A percentile compares a stretch with the other conserved stretches of the same genome.
Conservation (phyloP, 2,113 vertebrate genomes). For the Heliornis fulica region DNA sequence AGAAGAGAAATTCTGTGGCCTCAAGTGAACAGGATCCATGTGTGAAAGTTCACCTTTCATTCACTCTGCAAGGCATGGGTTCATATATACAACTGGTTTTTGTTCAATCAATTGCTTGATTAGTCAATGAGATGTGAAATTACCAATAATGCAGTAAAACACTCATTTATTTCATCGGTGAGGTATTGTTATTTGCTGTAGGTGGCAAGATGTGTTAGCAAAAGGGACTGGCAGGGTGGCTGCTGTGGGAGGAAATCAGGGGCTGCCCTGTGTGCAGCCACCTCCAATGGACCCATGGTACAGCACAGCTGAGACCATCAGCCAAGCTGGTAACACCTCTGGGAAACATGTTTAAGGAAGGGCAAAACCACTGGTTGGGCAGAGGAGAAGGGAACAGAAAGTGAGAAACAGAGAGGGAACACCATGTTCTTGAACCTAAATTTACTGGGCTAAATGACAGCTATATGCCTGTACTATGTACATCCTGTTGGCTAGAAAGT, state of each 20-base stretch:
- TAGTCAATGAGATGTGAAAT: neutral
- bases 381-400: neutral
- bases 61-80: neutral
- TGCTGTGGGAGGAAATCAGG: neutral
- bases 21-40: neutral
- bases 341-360: neutral
- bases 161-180: neutral
- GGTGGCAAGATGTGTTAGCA: neutral
- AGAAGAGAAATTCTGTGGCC: neutral
- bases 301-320: neutral
- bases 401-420: neutral
- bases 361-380: neutral
- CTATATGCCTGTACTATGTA: neutral
- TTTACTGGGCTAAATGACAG: neutral
- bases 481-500: neutral
- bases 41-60: neutral
- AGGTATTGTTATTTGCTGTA: neutral
- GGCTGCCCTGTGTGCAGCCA: rapidly evolving
- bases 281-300: neutral
- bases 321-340: neutral
- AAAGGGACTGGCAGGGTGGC: rapidly evolving
- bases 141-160: neutral
- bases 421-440: neutral
- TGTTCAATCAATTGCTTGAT: neutral
- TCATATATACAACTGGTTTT: neutral